These are phyloP conservation scores for Priocnemis perturbator DNA, from an alignment of 2,888 invertebrate species.

Conservation along the genomic window DNA sequence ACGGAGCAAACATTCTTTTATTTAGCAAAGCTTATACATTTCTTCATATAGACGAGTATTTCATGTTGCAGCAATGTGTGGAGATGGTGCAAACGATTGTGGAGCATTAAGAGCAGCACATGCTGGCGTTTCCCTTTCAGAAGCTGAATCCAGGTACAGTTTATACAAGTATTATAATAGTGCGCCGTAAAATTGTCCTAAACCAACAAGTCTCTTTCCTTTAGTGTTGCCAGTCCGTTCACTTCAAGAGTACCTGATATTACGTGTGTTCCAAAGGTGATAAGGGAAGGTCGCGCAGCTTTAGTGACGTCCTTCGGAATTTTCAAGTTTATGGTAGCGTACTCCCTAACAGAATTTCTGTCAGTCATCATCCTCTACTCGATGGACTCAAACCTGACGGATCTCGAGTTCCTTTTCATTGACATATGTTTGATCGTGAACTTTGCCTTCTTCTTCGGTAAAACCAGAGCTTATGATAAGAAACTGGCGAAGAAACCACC, in stretches of 20 bases:
- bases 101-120: conserved; percentile 92
- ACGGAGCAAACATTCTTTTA: neutral
- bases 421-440: conserved; percentile 81
- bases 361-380: conserved; percentile 87
- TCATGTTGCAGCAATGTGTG: conserved; percentile 79
- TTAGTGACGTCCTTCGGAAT: conserved; percentile 93
- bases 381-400: conserved; percentile 80
- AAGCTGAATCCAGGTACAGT: conserved; percentile 84
- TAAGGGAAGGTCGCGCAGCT: conserved; percentile 90
- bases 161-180: neutral
- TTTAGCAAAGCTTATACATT: neutral
- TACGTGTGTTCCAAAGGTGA: conserved; percentile 86
- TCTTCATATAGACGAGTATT: conserved; percentile 4
- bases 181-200: neutral
- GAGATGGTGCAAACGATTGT: conserved; percentile 91
- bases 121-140: conserved; percentile 91
- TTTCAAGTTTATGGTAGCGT: conserved; percentile 94
- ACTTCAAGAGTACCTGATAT: conserved; percentile 90
- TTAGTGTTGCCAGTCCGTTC: conserved; percentile 90
- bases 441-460: conserved; percentile 81
- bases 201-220: conserved; percentile 8
- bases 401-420: conserved; percentile 82
- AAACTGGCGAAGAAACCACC: conserved; percentile 77
- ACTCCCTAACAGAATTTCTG: conserved; percentile 92
- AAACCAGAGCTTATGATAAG: conserved; percentile 77